Base-by-base conservation (phyloP, 2,888 invertebrate genomes). In the Helobdella robusta region DNA sequence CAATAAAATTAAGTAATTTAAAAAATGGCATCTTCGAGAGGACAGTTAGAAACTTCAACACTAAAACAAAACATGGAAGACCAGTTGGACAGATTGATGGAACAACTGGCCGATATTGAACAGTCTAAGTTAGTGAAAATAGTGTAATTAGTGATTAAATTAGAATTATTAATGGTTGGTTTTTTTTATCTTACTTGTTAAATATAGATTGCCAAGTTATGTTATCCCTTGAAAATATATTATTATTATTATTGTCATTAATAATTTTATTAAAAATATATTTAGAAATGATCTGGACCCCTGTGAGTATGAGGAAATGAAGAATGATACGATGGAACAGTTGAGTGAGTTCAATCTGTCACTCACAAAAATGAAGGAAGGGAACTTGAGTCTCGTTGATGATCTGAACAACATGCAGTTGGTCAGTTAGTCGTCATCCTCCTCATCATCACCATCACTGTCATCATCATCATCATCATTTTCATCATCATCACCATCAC, bases 81-180 rank as follows among this genome's bases (percentile, higher is more conserved):
- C 72, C 87, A 87, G 74, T 75, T 87, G 58, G 85, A 86, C 69
- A 80, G 87, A 67, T 77, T 87, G 56, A 82, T 87, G 52, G 84
- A 85, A 73, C 87, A 88, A 75, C 75, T 88, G 56, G 80, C 83
- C 58, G 87, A 88, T 77, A 79, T 88, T 67, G 87, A 87, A 75
- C 84, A 84, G 73, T 84, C 84, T 82, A 85, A 82, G 87, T 87
- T 78, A 75, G 79, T n/a, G n/a, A n/a, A n/a, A n/a, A n/a, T n/a
- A n/a, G n/a, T n/a, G n/a, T n/a, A n/a, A n/a, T n/a, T n/a, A n/a
- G n/a, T n/a, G n/a, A n/a, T n/a, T n/a, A n/a, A n/a, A n/a, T n/a
- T n/a, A n/a, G n/a, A n/a, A n/a, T n/a, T n/a, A n/a, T n/a, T n/a
- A n/a, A n/a, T n/a, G n/a, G n/a, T n/a, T n/a, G n/a, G n/a, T n/a